phyloP scores from a whole-genome alignment of 2,797 vertebrate species.

The Carduelis carduelis region DNA sequence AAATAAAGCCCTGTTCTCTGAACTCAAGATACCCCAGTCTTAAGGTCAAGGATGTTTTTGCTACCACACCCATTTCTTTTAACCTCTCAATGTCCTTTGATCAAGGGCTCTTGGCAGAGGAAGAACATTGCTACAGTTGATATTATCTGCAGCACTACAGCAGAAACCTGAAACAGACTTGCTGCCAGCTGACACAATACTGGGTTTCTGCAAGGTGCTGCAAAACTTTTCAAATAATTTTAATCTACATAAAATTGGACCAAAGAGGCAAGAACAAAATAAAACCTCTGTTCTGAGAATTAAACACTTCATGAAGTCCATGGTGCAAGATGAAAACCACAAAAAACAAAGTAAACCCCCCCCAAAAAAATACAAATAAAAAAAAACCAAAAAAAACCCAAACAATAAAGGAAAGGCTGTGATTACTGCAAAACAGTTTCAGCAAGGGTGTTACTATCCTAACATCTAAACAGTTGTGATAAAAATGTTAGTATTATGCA shows the following conservation, averaged over 20 bases:
- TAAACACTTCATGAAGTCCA: neutral
- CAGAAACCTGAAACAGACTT: neutral
- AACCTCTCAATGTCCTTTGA: constrained; percentile 19
- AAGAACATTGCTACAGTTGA: neutral
- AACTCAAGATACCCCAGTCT: neutral
- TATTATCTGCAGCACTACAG: neutral
- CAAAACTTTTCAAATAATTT: neutral
- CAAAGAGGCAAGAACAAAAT: neutral
- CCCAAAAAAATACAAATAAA: neutral
- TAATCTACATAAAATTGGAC: neutral
- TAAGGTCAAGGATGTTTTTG: neutral
- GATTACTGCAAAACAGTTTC: neutral
- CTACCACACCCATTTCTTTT: constrained; percentile 7
- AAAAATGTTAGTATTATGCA: neutral
- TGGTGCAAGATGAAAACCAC: neutral
- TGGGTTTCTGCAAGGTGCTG: neutral
- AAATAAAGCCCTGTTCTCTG: neutral
- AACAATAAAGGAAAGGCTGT: neutral
- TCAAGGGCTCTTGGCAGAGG: neutral
- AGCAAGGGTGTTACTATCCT: neutral
- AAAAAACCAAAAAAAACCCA: neutral
- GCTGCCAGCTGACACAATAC: neutral
- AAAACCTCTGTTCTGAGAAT: neutral
- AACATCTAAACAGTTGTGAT: neutral
- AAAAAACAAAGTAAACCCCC: neutral